Base-by-base conservation (phyloP, 1,140 invertebrate genomes). In the Nebria ingens region DNA sequence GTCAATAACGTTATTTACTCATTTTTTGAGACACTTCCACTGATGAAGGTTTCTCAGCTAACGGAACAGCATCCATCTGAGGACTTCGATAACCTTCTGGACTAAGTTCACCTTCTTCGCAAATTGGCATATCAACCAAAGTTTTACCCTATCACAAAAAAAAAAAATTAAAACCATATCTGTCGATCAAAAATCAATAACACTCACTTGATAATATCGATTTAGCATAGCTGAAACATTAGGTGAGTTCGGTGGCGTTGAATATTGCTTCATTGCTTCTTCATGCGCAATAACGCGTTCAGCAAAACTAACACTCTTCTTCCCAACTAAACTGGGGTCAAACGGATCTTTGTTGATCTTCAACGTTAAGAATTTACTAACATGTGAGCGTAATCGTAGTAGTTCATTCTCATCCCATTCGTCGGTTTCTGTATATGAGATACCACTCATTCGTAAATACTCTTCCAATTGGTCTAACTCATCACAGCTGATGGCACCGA, bases 381-480 rank as follows among this genome's bases (percentile, higher is more conserved):
- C 85, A 66, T 83, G 85, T 65, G 79, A 85, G 69, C 75, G 78
- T 65, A 81, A 77, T 75, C 79, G 85, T 62, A 77, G 77, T 64
- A 81, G 76, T 61, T 79, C 76, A 67, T 79, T 79, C 61, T 83
- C 81, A 57, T 78, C 77, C 66, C 79, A 78, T 19, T 78, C 81
- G 50, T 84, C 81, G 65, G 81, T 80, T 61, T 82, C 81, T 54
- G 80, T 75, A 23, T 79, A 80, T 22, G 78, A 83, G 53, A 85
- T 77, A 19, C 83, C 84, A 63, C 84, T 86, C 34, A 81, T 76
- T 68, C 84, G 85, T 34, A 88, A 69, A 62, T 85, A 85, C 57
- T 88, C 84, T 67, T 87, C 84, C 51, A 86, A 65, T 62, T 86
- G 82, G 54, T 79, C 77, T 17, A 85, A 73, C 56, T 84, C 82